Percentiles rank a stretch among this genome's conserved stretches.
These are phyloP conservation scores for Hermatobates lingyangjiaoensis DNA, from an alignment of 1,140 invertebrate genomes.

Conservation along the genomic window DNA sequence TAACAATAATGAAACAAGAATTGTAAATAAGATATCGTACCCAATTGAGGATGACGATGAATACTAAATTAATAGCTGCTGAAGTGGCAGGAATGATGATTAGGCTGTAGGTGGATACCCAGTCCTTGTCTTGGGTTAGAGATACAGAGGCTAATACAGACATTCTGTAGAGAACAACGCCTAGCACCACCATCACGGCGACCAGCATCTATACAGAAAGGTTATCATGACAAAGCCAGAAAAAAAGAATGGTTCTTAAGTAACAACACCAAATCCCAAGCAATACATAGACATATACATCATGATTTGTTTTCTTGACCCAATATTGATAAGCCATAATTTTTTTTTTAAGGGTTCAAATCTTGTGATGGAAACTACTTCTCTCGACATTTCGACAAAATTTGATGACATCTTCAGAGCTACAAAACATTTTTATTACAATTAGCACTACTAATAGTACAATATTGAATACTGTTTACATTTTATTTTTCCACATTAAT, in stretches of 20 bases:
- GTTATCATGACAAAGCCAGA: neutral
- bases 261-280: neutral
- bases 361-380: no score
- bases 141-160: constrained; percentile 54
- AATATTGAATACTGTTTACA: no score
- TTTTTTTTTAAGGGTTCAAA: no score
- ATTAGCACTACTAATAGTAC: no score
- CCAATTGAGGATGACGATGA: constrained; percentile 74
- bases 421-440: no score
- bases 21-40: no score
- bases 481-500: no score
- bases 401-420: no score
- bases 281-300: no score
- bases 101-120: constrained; percentile 51
- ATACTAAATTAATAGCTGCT: constrained; percentile 66
- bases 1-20: neutral
- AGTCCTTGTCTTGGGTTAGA: constrained; percentile 32
- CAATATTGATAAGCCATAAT: no score
- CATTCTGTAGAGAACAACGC: constrained; percentile 82
- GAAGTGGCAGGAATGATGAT: constrained; percentile 68
- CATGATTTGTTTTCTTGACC: no score
- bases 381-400: no score
- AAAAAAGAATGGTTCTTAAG: neutral
- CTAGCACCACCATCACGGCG: constrained; percentile 70
- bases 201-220: constrained; percentile 34